Evolutionary conservation across 2,888 invertebrate species (phyloP), one percentile per base, ranked within the genome.

Genomic region (Baronia brevicornis): DNA sequence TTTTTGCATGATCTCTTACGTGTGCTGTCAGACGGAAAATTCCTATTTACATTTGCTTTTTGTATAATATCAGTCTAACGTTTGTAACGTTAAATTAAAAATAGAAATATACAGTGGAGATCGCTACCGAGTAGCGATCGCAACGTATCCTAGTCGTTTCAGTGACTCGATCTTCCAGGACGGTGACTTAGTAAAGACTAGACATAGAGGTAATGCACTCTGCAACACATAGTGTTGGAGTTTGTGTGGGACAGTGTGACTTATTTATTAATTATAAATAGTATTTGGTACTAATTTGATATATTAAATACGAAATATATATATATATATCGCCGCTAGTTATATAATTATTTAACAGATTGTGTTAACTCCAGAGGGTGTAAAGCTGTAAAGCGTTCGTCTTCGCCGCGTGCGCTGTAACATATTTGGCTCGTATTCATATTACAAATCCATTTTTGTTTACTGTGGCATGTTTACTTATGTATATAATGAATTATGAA

Each of bases 261-360:
- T 31, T 36, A 31, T 35, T 35, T 26, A 31, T 28, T 19, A 23
- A 27, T 36, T 11, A 15, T 47, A 28, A 32, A 37, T 42, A 39
- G 41, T 40, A 34, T 38, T 19, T 40, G 42, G 80, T 82, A 82
- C 80, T 82, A 80, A 82, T n/a, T n/a, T n/a, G n/a, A n/a, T n/a
- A 78, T 64, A 60, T 54, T 48, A 54, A 54, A 62, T 69, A 65
- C 58, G 64, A 62, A 55, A 58, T 55, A 60, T 70, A 64, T 73
- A 69, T 72, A 66, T 75, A n/a, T n/a, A n/a, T n/a, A n/a, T n/a
- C n/a, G n/a, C n/a, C 77, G 73, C 77, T 79, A 79, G 80, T 60
- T 73, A 52, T 52, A 67, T 66, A 63, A 51, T 38, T 41, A 65
- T 65, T 55, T 64, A 55, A 62, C 61, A 56, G 54, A 51, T 53